These are phyloP conservation scores for Athetis lepigone DNA, from an alignment of 2,888 invertebrate genomes.

Conservation along the genomic window DNA sequence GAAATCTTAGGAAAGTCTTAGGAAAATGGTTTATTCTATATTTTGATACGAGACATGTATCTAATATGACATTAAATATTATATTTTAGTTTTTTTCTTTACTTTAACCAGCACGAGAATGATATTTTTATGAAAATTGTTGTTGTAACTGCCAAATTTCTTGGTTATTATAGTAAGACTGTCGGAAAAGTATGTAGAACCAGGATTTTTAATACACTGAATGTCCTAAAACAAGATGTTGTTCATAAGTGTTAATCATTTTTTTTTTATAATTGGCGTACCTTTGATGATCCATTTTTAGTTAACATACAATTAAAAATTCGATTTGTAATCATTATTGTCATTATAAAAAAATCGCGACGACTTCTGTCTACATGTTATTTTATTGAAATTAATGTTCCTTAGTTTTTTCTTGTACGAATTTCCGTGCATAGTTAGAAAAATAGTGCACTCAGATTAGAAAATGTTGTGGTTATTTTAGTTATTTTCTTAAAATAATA, in stretches of 20 bases:
- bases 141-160: conserved; percentile 34
- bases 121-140: conserved; percentile 50
- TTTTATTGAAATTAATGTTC: conserved; percentile 75
- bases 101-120: conserved; percentile 48
- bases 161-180: conserved; percentile 25
- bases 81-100: conserved; percentile 42
- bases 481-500: conserved; percentile 76
- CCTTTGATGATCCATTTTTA: conserved; percentile 64
- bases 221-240: conserved; percentile 59
- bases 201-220: conserved; percentile 61
- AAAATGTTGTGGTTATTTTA: conserved; percentile 46
- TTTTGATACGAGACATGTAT: conserved; percentile 49
- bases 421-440: conserved; percentile 28
- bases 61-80: conserved; percentile 48
- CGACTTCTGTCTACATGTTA: conserved; percentile 85
- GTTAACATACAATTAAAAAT: conserved; percentile 64
- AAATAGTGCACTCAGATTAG: conserved; percentile 37
- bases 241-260: conserved; percentile 68
- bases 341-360: conserved; percentile 75
- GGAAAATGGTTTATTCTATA: conserved; percentile 32
- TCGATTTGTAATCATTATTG: conserved; percentile 70
- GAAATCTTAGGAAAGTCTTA: conserved; percentile 34
- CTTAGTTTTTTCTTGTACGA: conserved; percentile 19
- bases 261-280: conserved; percentile 63
- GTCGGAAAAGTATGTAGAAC: conserved; percentile 19